Evolutionary conservation across 2,113 vertebrate genomes (phyloP).

Genomic region (Mus musculus): GRCm39 chr5:97255001-97255500

Average conservation of each 20-base stretch:
- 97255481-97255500: neutral
- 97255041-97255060: neutral
- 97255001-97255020: no score
- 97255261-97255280: neutral
- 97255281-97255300: neutral
- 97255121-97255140: neutral
- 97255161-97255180: neutral
- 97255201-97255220: neutral
- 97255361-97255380: constrained; percentile 25
- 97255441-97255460: constrained; percentile 16
- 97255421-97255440: neutral
- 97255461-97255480: neutral
- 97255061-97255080: neutral
- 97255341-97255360: constrained; percentile 13
- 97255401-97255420: constrained; percentile 1
- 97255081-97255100: neutral
- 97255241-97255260: neutral
- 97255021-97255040: neutral
- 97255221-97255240: neutral
- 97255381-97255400: neutral
- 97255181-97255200: neutral
- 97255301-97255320: neutral
- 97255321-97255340: neutral
- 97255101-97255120: neutral
- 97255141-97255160: neutral